These are phyloP conservation scores for Myrmophylax atrothorax DNA, from an alignment of 2,113 vertebrate species.

Conservation along the genomic window DNA sequence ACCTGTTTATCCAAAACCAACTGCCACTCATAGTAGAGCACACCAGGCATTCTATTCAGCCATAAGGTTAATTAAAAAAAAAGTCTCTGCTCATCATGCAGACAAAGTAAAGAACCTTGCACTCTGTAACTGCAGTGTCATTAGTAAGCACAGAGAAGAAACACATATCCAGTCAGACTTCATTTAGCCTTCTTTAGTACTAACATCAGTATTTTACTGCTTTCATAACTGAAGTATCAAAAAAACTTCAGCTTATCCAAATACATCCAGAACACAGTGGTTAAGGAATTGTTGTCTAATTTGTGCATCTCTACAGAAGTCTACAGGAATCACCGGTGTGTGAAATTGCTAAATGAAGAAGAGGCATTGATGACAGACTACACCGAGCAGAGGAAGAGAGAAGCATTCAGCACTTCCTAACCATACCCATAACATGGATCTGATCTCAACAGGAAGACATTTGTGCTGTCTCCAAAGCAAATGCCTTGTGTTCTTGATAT, in stretches of 20 bases:
- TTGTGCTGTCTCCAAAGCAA: neutral
- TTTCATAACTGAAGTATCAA: constrained; percentile 30
- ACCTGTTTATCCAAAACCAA: neutral
- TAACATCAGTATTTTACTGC: neutral
- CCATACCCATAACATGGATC: neutral
- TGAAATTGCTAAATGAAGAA: constrained; percentile 18
- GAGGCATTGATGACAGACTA: neutral
- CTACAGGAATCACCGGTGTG: constrained; percentile 23
- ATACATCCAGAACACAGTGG: neutral
- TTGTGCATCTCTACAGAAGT: neutral
- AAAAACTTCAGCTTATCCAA: neutral
- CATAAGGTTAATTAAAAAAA: neutral
- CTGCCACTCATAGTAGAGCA: neutral
- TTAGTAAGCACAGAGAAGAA: neutral
- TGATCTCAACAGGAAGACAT: neutral
- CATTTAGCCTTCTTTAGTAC: neutral
- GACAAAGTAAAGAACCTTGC: neutral
- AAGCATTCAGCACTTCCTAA: constrained; percentile 4
- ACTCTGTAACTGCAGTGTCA: neutral
- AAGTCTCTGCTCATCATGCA: neutral
- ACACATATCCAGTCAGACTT: neutral
- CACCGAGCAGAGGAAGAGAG: neutral
- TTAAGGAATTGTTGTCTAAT: constrained; percentile 5
- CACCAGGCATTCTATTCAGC: neutral
- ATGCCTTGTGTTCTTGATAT: neutral